These are phyloP conservation scores for Napeogenes inachia DNA, from an alignment of 2,888 invertebrate species.

Conservation along the genomic window DNA sequence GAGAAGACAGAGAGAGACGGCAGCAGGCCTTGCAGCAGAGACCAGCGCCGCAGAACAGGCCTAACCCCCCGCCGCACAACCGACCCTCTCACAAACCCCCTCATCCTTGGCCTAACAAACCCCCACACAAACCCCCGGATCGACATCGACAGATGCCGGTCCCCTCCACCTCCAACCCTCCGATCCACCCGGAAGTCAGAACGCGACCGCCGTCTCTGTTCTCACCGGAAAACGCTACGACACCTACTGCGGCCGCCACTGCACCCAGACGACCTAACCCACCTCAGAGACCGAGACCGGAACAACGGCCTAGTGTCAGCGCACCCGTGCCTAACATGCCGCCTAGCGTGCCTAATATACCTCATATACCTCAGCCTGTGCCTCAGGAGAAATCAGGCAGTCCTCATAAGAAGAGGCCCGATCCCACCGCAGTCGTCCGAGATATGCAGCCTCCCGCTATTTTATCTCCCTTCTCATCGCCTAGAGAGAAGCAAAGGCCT, in stretches of 20 bases:
- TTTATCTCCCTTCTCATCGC: slow-evolving; percentile 74
- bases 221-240: slow-evolving; percentile 79
- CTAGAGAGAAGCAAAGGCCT: slow-evolving; percentile 49
- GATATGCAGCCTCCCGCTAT: slow-evolving; percentile 67
- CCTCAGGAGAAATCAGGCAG: slow-evolving; percentile 45
- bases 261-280: slow-evolving; percentile 47
- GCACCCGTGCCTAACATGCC: not conserved
- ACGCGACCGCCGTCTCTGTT: slow-evolving; percentile 80
- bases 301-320: slow-evolving; percentile 33
- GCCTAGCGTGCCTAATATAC: slow-evolving; percentile 36
- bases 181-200: slow-evolving; percentile 35
- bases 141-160: slow-evolving; percentile 38
- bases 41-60: slow-evolving; percentile 36
- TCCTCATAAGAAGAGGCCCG: slow-evolving; percentile 56
- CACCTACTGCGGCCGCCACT: slow-evolving; percentile 66
- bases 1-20: slow-evolving; percentile 54
- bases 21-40: slow-evolving; percentile 31
- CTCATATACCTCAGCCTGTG: slow-evolving; percentile 44
- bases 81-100: slow-evolving; percentile 57
- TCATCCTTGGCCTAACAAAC: slow-evolving; percentile 59
- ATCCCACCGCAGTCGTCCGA: slow-evolving; percentile 53
- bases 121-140: slow-evolving; percentile 56
- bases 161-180: slow-evolving; percentile 30
- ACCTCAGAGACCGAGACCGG: slow-evolving; percentile 42
- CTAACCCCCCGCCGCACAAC: slow-evolving; percentile 45